Evolutionary conservation across 2,113 vertebrate species (phyloP).

Genomic region (Osmerus mordax): DNA sequence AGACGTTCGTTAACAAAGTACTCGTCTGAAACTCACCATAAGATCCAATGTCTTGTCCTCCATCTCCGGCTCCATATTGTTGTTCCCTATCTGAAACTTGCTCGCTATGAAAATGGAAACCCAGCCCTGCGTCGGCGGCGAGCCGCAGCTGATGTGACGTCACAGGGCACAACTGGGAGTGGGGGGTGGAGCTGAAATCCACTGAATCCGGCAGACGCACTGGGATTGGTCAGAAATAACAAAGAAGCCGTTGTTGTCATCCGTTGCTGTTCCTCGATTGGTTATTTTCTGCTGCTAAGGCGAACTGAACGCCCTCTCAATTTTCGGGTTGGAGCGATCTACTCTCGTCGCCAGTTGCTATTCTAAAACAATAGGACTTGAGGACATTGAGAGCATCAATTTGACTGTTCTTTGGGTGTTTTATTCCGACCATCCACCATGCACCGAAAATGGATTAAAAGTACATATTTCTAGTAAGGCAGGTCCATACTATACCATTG

Average conservation of each 20-base stretch:
- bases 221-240: conserved; percentile 29
- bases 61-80: conserved; percentile 92
- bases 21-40: conserved; percentile 80
- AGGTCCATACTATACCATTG: too few relatives aligned
- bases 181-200: not conserved
- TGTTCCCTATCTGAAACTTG: conserved; percentile 72
- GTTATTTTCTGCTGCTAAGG: conserved; percentile 32
- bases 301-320: conserved; percentile 2
- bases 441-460: too few relatives aligned
- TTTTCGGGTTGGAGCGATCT: too few relatives aligned
- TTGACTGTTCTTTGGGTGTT: too few relatives aligned
- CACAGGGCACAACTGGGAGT: conserved; percentile 32
- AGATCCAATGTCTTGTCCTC: conserved; percentile 94
- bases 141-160: conserved; percentile 71
- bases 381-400: too few relatives aligned
- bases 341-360: too few relatives aligned
- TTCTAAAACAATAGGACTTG: too few relatives aligned
- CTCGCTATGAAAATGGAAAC: conserved; percentile 78
- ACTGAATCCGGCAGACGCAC: not conserved
- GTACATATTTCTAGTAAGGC: too few relatives aligned
- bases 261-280: conserved; percentile 16
- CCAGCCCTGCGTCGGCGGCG: conserved; percentile 76
- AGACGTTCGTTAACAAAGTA: not conserved
- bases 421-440: too few relatives aligned
- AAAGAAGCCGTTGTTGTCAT: conserved; percentile 21